Evolutionary conservation across 2,797 vertebrate genomes (phyloP).

Genomic region (Lithobates pipiens): DNA sequence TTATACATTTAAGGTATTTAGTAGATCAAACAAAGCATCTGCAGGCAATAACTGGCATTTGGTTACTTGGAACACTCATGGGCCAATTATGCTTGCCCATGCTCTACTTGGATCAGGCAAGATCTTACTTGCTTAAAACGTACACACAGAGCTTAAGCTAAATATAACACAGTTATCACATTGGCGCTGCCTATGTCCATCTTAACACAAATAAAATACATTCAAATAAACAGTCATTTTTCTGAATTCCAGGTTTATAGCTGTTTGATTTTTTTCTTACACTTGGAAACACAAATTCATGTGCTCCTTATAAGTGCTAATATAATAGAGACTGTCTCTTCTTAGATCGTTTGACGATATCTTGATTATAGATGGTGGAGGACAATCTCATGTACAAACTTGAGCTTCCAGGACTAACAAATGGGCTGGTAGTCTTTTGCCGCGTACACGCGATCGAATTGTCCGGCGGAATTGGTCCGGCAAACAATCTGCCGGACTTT

Average conservation of each 20-base stretch:
- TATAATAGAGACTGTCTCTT: too few species aligned
- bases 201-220: background rate
- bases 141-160: background rate
- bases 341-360: too few species aligned
- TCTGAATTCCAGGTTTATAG: background rate
- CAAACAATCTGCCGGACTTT: too few species aligned
- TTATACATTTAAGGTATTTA: background rate
- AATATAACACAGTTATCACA: background rate
- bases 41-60: conserved; percentile 12
- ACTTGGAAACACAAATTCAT: background rate
- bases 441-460: too few species aligned
- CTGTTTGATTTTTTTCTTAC: background rate
- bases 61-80: background rate
- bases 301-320: too few species aligned
- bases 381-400: too few species aligned
- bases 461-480: too few species aligned
- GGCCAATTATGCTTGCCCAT: conserved; percentile 12
- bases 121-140: background rate
- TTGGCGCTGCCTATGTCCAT: background rate
- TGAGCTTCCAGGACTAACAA: too few species aligned
- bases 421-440: too few species aligned
- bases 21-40: conserved; percentile 1
- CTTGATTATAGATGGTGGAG: too few species aligned
- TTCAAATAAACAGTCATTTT: background rate
- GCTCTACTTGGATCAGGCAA: conserved; percentile 1